Evolutionary conservation across 2,113 vertebrate genomes (phyloP), one percentile per base, ranked within the genome.

Genomic region (Odocoileus virginianus): DNA sequence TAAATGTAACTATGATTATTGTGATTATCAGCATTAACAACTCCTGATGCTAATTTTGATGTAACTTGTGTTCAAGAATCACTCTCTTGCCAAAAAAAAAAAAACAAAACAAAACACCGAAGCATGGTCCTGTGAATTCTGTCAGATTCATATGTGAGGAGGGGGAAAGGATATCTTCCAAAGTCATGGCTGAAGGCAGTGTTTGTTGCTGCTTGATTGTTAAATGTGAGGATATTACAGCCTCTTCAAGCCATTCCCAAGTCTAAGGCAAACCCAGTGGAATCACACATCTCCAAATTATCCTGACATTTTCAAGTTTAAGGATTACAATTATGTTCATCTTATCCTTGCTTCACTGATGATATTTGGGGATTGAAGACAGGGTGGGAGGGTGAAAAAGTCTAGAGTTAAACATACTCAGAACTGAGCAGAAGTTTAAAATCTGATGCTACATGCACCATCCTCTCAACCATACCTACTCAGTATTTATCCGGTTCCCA

Each of bases 101-200:
- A 54, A 36, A 50, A 36, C 36, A 36, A 36, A 36, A 36, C 36
- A 36, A 36, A 50, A 50, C 47, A 50, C 47, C 13, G 17, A 25
- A 25, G 3, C 11, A 3, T 12, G 11, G 3, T 12, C 36, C 21
- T 76, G 2, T 6, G 27, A 4, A 19, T 57, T 0, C 12, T 27
- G 13, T 23, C 2, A 23, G 45, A 25, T 60, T 87, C 36, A 7
- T 28, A 12, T 19, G 8, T 27, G 16, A 33, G 16, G 21, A 5
- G 28, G 19, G 3, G 33, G 21, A 45, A 16, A 50, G 21, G 21
- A 27, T 14, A 14, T 30, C 16, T 23, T 12, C 9, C 6, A 9
- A 76, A 43, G 50, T 84, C 40, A 36, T 3, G 21, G 40, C 16
- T 78, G 28, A 13, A 74, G 30, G 19, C 9, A 1, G 8, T 21